These are phyloP conservation scores for Itoplectis maculator DNA, from an alignment of 2,888 invertebrate genomes.

Conservation along the genomic window DNA sequence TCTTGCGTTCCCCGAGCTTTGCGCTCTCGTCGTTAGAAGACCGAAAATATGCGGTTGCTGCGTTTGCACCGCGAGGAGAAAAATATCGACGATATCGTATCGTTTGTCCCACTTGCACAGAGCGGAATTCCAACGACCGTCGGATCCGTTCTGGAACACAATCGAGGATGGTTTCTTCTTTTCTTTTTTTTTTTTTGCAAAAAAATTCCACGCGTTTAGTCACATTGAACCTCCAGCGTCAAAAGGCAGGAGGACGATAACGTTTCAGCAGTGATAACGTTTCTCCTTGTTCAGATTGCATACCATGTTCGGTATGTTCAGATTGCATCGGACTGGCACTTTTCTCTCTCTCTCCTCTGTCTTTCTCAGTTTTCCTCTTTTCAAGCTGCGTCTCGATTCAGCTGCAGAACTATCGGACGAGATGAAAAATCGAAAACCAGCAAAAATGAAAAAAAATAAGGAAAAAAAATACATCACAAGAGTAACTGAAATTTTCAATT, in stretches of 20 bases:
- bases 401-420: too few species aligned
- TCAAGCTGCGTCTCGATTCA: too few species aligned
- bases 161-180: neutral
- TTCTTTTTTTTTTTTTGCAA: neutral
- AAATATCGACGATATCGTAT: constrained; percentile 13
- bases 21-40: constrained; percentile 27
- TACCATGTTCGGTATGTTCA: too few species aligned
- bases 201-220: neutral
- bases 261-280: constrained; percentile 38
- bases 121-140: neutral
- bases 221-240: neutral
- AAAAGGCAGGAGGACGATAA: constrained; percentile 21
- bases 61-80: neutral
- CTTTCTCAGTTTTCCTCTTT: too few species aligned
- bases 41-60: neutral
- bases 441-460: too few species aligned
- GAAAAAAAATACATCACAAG: too few species aligned
- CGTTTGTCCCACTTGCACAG: neutral
- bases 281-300: constrained; percentile 8
- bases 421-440: too few species aligned
- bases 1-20: neutral
- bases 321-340: constrained; percentile 2
- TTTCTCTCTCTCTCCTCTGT: neutral
- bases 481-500: too few species aligned
- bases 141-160: neutral